Base-by-base conservation (phyloP, 1,140 invertebrate species). In the Anthonomus grandis region DNA sequence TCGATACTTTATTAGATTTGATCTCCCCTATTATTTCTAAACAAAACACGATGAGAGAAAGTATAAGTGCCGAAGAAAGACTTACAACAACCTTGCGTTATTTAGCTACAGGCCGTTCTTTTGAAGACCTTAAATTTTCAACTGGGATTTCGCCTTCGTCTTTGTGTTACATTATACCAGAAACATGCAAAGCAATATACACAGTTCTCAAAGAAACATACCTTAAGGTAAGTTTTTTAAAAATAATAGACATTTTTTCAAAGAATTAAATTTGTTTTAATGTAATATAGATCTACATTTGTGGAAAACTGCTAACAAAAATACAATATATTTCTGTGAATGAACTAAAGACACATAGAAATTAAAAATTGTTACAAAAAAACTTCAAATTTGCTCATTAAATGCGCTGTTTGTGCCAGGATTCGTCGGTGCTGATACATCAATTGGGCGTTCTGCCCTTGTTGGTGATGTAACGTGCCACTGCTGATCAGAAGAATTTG, bases 91-190 rank as follows among this genome's bases (percentile, higher is more conserved):
- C 49, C 4, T 44, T 58, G n/a, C 10, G 38, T 24, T 58, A 34
- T 47, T 23, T 58, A 23, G 56, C 56, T 19, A 52, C 56, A 52
- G 56, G 39, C 6, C 56, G 56, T 22, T 51, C 49, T 5, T 52
- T 41, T 25, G 21, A 57, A 45, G 47, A 58, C 22, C 34, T 49
- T 5, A 48, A 58, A 58, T 58, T 44, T 21, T 44, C 23, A 41
- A 58, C 57, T 24, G 34, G 42, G 47, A 59, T 59, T 39, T 58
- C 49, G 15, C 21, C 48, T 23, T 49, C 36, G 46, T 8, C 24
- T 4, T 27, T 59, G 15, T n/a, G 25, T 37, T 24, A 23, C 13
- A 47, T 59, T 38, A 55, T 59, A 24, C 36, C 49, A 37, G 45
- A 54, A 24, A 59, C 51, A 27, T 59, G 48, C 24, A 39, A 41